Conservation (phyloP, 2,888 invertebrate species). For the Tricholauxania praeusta region DNA sequence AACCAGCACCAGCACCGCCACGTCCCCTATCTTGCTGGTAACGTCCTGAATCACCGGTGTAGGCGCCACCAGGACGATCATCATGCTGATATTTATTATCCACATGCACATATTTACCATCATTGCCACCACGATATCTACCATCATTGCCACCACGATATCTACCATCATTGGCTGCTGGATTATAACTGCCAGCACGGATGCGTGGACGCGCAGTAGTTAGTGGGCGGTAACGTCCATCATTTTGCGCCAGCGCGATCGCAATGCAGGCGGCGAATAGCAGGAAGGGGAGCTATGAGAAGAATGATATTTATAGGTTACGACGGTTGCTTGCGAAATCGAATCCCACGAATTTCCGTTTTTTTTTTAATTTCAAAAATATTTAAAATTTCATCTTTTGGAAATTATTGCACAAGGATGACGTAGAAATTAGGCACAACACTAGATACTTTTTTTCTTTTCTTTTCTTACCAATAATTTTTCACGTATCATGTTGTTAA, state of each 20-base stretch:
- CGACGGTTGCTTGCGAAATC: no score
- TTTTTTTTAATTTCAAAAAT: no score
- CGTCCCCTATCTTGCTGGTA: conserved; percentile 52
- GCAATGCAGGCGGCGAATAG: conserved; percentile 48
- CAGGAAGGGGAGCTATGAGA: conserved; percentile 12
- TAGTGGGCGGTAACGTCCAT: conserved; percentile 69
- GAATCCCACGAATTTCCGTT: no score
- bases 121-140: conserved; percentile 57
- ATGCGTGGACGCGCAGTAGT: conserved; percentile 52
- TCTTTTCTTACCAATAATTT: conserved; percentile 16
- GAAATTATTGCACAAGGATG: no score
- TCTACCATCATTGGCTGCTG: conserved; percentile 58
- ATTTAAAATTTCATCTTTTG: no score
- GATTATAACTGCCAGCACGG: conserved; percentile 58
- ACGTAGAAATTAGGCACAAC: no score
- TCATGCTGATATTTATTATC: conserved; percentile 61
- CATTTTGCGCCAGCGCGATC: conserved; percentile 53
- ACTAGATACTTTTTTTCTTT: background rate
- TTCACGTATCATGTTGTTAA: conserved; percentile 8
- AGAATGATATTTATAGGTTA: background rate
- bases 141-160: conserved; percentile 66
- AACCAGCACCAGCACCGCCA: conserved; percentile 50
- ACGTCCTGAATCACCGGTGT: conserved; percentile 52
- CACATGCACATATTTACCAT: conserved; percentile 70
- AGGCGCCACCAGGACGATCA: conserved; percentile 56